Conservation (phyloP, 2,113 vertebrate species). For the Morone chrysops region DNA sequence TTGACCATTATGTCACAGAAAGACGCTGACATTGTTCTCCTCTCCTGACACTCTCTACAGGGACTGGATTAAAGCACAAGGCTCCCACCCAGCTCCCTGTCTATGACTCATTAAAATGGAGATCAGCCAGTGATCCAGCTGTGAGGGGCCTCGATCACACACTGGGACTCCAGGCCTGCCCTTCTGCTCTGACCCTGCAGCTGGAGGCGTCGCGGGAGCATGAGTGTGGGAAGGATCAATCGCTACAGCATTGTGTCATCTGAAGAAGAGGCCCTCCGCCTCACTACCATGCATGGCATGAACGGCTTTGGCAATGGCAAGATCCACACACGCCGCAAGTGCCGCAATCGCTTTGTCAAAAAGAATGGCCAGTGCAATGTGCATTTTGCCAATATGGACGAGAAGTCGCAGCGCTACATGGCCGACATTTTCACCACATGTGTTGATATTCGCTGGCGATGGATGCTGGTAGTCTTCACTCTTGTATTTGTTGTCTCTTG, state of each 20-base stretch:
- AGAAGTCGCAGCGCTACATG: conserved; percentile 96
- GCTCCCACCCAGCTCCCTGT: conserved; percentile 49
- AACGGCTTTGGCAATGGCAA: conserved; percentile 98
- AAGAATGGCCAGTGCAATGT: conserved; percentile 98
- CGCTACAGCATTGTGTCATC: conserved; percentile 98
- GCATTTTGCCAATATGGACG: conserved; percentile 97
- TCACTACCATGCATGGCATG: conserved; percentile 96
- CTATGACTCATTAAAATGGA: conserved; percentile 69
- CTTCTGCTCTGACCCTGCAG: conserved; percentile 56
- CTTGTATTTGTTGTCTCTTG: conserved; percentile 95
- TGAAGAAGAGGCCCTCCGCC: conserved; percentile 93
- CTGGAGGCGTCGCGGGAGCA: conserved; percentile 82
- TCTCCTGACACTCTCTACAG: conserved; percentile 64
- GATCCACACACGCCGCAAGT: conserved; percentile 94
- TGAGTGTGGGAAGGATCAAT: conserved; percentile 91
- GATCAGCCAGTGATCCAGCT: conserved; percentile 60
- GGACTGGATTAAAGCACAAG: conserved; percentile 61
- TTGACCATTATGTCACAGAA: conserved; percentile 27
- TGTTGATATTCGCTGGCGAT: conserved; percentile 97
- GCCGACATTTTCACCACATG: conserved; percentile 98
- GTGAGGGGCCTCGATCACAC: conserved; percentile 68
- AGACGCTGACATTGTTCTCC: conserved; percentile 54
- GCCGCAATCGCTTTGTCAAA: conserved; percentile 96
- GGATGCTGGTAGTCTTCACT: conserved; percentile 95
- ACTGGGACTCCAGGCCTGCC: conserved; percentile 60